Conservation (phyloP, 2,113 vertebrate species). For the Drymodes brunneopygia region DNA sequence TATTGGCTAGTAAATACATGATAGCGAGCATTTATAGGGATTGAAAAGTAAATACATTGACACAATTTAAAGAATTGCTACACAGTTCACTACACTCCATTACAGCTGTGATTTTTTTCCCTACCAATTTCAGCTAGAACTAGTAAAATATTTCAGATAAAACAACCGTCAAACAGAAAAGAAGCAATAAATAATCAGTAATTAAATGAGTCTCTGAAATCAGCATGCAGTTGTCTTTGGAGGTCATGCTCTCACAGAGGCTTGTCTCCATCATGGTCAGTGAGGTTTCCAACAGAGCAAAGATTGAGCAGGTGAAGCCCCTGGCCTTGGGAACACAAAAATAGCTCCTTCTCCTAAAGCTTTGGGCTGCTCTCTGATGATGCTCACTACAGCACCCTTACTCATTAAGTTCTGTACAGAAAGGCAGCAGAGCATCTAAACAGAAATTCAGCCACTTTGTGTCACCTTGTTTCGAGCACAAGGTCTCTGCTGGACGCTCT, state of each 20-base stretch:
- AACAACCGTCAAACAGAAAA: not conserved
- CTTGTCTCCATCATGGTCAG: not conserved
- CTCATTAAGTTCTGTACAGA: not conserved
- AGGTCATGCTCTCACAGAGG: not conserved
- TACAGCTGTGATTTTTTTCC: not conserved
- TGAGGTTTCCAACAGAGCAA: not conserved
- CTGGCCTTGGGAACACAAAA: not conserved
- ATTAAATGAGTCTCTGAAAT: not conserved
- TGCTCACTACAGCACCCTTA: not conserved
- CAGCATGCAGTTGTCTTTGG: not conserved
- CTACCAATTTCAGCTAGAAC: not conserved
- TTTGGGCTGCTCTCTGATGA: not conserved
- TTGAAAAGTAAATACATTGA: not conserved
- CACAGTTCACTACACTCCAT: not conserved
- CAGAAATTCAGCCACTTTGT: not conserved
- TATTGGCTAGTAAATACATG: not conserved
- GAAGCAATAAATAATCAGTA: not conserved
- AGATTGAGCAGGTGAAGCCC: not conserved
- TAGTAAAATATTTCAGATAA: not conserved
- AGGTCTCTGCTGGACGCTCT: not conserved
- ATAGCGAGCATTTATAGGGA: not conserved
- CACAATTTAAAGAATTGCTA: not conserved
- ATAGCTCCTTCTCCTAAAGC: not conserved
- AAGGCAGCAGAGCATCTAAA: not conserved
- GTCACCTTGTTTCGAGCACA: not conserved